Percentiles rank a stretch among this genome's conserved stretches.
These are phyloP conservation scores for Autographa gamma DNA, from an alignment of 2,888 invertebrate species.

Conservation along the genomic window DNA sequence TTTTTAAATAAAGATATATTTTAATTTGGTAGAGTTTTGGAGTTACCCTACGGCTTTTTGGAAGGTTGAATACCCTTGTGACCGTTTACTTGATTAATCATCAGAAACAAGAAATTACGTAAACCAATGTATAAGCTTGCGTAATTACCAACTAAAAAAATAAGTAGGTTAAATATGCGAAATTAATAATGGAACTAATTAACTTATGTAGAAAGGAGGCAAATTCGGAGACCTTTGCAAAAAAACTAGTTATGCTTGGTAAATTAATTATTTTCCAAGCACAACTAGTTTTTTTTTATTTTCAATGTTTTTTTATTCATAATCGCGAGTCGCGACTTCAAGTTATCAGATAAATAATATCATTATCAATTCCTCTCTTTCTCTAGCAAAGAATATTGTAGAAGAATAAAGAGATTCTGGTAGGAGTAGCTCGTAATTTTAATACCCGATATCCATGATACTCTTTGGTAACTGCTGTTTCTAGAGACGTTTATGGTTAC, in stretches of 20 bases:
- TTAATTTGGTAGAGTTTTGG: not conserved
- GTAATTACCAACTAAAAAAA: conserved; percentile 3
- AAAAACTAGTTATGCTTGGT: too few relatives aligned
- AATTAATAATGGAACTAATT: not conserved
- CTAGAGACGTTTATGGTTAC: too few relatives aligned
- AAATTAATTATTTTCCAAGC: too few relatives aligned
- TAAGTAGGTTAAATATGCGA: conserved; percentile 1
- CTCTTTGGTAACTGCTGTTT: not conserved
- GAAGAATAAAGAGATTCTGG: not conserved
- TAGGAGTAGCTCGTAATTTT: not conserved
- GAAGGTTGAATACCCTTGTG: not conserved
- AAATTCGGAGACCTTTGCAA: not conserved
- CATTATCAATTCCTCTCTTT: too few relatives aligned
- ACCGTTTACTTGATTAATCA: not conserved
- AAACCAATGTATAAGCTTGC: not conserved
- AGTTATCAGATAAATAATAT: too few relatives aligned
- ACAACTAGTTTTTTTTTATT: too few relatives aligned
- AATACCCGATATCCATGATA: not conserved
- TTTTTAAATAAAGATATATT: not conserved
- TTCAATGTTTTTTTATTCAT: too few relatives aligned
- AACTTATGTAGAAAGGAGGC: not conserved
- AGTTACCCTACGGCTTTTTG: not conserved
- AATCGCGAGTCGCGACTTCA: too few relatives aligned
- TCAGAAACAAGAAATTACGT: not conserved
- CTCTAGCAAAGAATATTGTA: too few relatives aligned